These are phyloP conservation scores for Pseudococcus jackbeardsleyi DNA, from an alignment of 2,888 invertebrate genomes.

Conservation along the genomic window DNA sequence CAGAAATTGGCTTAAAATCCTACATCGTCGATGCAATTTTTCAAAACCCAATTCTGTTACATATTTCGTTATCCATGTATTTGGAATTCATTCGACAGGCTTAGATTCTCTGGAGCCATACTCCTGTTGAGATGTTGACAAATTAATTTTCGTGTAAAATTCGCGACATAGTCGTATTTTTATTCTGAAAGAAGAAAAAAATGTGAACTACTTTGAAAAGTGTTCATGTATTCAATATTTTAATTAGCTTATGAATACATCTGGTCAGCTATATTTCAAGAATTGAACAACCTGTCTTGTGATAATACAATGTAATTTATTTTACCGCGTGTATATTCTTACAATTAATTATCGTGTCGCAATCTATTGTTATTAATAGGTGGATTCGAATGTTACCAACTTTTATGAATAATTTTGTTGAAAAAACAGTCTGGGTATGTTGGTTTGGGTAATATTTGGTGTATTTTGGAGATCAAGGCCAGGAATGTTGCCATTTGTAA, in stretches of 20 bases:
- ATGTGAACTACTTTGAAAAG: constrained; percentile 3
- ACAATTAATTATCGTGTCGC: constrained; percentile 41
- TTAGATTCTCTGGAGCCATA: background rate
- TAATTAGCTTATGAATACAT: constrained; percentile 44
- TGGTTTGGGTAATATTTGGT: background rate
- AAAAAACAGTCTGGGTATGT: background rate
- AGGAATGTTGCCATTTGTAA: background rate
- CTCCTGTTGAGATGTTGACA: background rate
- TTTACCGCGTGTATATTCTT: constrained; percentile 17
- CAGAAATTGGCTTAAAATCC: too few species aligned
- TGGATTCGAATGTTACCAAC: constrained; percentile 25
- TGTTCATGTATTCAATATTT: constrained; percentile 34
- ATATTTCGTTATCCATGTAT: background rate
- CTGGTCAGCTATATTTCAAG: constrained; percentile 35
- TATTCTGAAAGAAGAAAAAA: constrained; percentile 21
- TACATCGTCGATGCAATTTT: too few species aligned
- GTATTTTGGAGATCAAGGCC: background rate
- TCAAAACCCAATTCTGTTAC: too few species aligned
- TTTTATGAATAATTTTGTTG: constrained; percentile 15
- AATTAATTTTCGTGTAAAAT: background rate
- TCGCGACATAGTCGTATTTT: background rate
- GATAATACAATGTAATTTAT: constrained; percentile 42
- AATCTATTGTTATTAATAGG: constrained; percentile 51
- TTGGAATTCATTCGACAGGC: background rate
- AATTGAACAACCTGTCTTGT: constrained; percentile 25